These are phyloP conservation scores for Leucoraja erinaceus DNA, from an alignment of 2,113 vertebrate genomes.

Conservation along the genomic window DNA sequence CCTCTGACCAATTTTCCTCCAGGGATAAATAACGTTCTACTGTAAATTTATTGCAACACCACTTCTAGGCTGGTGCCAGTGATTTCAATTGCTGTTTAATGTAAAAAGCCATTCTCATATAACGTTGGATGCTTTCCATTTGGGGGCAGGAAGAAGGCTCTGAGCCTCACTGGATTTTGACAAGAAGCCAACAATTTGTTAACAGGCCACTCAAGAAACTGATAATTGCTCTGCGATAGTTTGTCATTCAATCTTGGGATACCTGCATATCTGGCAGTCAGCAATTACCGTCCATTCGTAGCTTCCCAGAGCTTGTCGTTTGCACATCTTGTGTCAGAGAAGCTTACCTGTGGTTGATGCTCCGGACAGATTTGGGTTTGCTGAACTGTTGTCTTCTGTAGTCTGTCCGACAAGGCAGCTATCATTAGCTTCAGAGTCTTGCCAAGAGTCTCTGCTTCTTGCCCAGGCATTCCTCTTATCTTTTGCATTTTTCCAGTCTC, in stretches of 20 bases:
- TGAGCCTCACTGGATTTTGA: neutral
- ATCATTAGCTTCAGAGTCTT: conserved; percentile 66
- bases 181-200: neutral
- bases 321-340: neutral
- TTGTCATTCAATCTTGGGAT: neutral
- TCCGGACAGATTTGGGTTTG: conserved; percentile 48
- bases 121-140: neutral
- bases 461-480: conserved; percentile 79
- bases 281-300: neutral
- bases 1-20: no score
- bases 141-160: neutral
- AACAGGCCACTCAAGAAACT: neutral
- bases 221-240: neutral
- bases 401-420: conserved; percentile 49
- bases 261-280: neutral
- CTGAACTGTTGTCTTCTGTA: conserved; percentile 48
- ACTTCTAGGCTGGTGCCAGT: neutral
- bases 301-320: neutral
- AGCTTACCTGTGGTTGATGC: conserved; percentile 54
- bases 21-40: no score
- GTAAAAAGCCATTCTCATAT: neutral
- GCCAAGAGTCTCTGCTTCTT: conserved; percentile 79
- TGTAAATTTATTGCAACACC: no score
- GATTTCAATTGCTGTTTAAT: neutral
- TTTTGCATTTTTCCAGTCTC: conserved; percentile 60